A percentile compares a stretch with the other conserved stretches of the same genome.
phyloP scores from a whole-genome alignment of 2,113 vertebrate species.

The Xiphophorus couchianus region DNA sequence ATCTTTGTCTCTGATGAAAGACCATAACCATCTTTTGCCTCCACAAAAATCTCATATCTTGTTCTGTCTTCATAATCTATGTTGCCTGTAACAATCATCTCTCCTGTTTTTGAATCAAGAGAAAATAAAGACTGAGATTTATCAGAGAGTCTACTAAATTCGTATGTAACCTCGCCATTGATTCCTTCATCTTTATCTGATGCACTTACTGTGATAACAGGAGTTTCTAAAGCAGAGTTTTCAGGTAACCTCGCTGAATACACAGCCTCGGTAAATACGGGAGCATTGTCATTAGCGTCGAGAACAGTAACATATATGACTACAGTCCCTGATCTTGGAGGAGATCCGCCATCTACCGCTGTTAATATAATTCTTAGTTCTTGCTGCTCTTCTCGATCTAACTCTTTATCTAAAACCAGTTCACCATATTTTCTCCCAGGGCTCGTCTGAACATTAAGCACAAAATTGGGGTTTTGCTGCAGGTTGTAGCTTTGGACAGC shows the following conservation, averaged over 20 bases:
- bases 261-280: constrained; percentile 66
- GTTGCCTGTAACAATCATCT: constrained; percentile 24
- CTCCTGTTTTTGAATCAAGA: constrained; percentile 44
- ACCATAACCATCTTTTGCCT: too few relatives aligned
- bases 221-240: constrained; percentile 55
- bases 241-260: constrained; percentile 68
- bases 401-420: constrained; percentile 65
- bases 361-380: constrained; percentile 42
- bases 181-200: constrained; percentile 75
- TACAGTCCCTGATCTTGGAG: constrained; percentile 65
- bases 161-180: constrained; percentile 61
- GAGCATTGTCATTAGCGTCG: constrained; percentile 73
- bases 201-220: constrained; percentile 78
- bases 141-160: constrained; percentile 52
- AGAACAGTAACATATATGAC: constrained; percentile 63
- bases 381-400: constrained; percentile 48
- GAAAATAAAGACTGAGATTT: constrained; percentile 30
- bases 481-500: constrained; percentile 66
- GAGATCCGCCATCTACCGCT: constrained; percentile 62
- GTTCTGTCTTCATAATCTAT: constrained; percentile 62
- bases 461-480: constrained; percentile 67
- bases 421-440: constrained; percentile 69
- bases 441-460: constrained; percentile 49
- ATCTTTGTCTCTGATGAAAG: too few relatives aligned
- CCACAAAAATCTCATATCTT: constrained; percentile 39